phyloP scores from a whole-genome alignment of 1,140 invertebrate genomes.

The Dendrolimus kikuchii region DNA sequence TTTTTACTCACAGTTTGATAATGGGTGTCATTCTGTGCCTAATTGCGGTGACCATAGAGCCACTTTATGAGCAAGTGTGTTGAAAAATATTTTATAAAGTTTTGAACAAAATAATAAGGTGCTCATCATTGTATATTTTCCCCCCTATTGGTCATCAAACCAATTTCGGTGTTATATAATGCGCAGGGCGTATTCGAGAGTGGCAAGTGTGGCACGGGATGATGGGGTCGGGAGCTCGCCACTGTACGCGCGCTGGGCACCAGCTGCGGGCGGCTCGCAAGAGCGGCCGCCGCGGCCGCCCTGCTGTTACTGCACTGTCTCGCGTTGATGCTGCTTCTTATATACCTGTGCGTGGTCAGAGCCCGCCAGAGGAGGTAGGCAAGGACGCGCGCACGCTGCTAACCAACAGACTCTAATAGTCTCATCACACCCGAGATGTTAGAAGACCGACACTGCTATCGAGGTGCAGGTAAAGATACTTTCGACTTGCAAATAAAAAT shows the following conservation, averaged over 20 bases:
- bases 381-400: background rate
- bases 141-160: background rate
- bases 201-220: constrained; percentile 86
- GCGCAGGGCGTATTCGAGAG: constrained; percentile 84
- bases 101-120: too few relatives aligned
- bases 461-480: too few relatives aligned
- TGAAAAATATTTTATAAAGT: too few relatives aligned
- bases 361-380: constrained; percentile 14
- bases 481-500: too few relatives aligned
- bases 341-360: constrained; percentile 19
- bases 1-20: too few relatives aligned
- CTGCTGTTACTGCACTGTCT: constrained; percentile 19
- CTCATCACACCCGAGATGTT: too few relatives aligned
- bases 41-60: too few relatives aligned
- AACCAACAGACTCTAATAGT: background rate
- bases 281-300: constrained; percentile 23
- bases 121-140: too few relatives aligned
- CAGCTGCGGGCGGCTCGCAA: constrained; percentile 25
- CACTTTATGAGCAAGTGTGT: too few relatives aligned
- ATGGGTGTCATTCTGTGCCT: too few relatives aligned
- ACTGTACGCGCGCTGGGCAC: constrained; percentile 34
- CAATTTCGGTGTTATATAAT: background rate
- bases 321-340: constrained; percentile 31
- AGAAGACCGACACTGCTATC: too few relatives aligned
- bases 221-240: constrained; percentile 52